A percentile compares a stretch with the other conserved stretches of the same genome.
Conservation (phyloP, 2,888 invertebrate species). For the Adineta ricciae region DNA sequence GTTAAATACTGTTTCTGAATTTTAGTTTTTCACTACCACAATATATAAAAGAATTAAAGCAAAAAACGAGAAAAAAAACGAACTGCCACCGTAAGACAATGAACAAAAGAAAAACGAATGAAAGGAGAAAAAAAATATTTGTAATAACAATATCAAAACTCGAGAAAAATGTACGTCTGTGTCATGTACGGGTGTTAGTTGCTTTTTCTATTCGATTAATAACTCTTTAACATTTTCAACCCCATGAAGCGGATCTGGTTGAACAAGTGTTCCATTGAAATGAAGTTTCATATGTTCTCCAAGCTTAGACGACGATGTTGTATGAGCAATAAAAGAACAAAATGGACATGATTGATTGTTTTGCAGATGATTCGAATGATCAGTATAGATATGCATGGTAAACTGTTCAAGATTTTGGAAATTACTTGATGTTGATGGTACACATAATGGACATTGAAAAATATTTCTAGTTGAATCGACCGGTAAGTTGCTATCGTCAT, state of each 20-base stretch:
- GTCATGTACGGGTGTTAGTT: background rate
- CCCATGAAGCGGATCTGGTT: background rate
- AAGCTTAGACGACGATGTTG: background rate
- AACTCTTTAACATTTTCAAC: conserved; percentile 9
- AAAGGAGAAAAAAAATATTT: background rate
- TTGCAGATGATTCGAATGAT: background rate
- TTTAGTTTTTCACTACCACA: background rate
- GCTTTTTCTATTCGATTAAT: background rate
- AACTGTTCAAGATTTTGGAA: background rate
- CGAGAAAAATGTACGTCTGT: background rate
- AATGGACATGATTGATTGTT: conserved; percentile 16
- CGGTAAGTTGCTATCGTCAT: no score
- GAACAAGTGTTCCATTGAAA: background rate
- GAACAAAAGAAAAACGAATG: background rate
- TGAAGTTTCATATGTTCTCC: background rate
- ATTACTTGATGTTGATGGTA: background rate
- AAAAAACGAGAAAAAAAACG: background rate
- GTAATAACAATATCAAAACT: background rate
- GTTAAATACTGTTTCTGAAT: conserved; percentile 10
- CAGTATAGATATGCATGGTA: background rate
- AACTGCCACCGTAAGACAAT: background rate
- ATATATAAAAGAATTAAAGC: background rate
- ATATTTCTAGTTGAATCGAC: background rate
- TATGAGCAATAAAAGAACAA: background rate
- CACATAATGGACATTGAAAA: background rate